Conservation (phyloP, 2,113 vertebrate genomes). For the Chaetodon trifascialis region DNA sequence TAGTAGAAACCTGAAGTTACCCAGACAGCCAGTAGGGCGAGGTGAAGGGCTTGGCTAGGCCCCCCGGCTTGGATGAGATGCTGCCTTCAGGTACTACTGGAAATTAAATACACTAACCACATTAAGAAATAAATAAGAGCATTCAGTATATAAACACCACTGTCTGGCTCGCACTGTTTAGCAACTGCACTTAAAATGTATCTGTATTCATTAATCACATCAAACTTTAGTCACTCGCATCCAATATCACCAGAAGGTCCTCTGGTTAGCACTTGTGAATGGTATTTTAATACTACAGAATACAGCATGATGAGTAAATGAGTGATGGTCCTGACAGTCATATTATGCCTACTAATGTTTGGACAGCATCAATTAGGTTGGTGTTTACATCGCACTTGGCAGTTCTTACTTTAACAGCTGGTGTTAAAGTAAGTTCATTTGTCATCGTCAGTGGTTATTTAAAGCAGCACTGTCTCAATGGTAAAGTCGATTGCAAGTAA, state of each 20-base stretch:
- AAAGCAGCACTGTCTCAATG: not conserved
- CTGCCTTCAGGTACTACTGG: conserved; percentile 49
- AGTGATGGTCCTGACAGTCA: not conserved
- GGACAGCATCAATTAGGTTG: too few species aligned
- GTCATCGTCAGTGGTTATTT: not conserved
- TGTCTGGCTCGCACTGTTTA: too few species aligned
- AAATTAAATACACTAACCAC: not conserved
- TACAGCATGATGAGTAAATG: not conserved
- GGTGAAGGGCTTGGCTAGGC: conserved; percentile 57
- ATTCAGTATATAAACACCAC: too few species aligned
- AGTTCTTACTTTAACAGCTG: too few species aligned
- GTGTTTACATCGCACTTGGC: not conserved
- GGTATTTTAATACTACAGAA: too few species aligned
- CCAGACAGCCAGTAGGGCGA: conserved; percentile 51
- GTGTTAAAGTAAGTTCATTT: too few species aligned
- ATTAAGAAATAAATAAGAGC: not conserved
- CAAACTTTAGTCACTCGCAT: too few species aligned
- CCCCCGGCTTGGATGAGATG: conserved; percentile 29
- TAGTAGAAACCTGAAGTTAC: conserved; percentile 22
- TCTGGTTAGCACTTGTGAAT: too few species aligned
- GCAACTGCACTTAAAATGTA: too few species aligned
- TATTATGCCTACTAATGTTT: not conserved
- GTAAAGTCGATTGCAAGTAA: not conserved
- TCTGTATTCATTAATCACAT: too few species aligned
- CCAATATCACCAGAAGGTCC: too few species aligned